These are phyloP conservation scores for Drosophila trichaetosa DNA, from an alignment of 2,888 invertebrate genomes.

Conservation along the genomic window DNA sequence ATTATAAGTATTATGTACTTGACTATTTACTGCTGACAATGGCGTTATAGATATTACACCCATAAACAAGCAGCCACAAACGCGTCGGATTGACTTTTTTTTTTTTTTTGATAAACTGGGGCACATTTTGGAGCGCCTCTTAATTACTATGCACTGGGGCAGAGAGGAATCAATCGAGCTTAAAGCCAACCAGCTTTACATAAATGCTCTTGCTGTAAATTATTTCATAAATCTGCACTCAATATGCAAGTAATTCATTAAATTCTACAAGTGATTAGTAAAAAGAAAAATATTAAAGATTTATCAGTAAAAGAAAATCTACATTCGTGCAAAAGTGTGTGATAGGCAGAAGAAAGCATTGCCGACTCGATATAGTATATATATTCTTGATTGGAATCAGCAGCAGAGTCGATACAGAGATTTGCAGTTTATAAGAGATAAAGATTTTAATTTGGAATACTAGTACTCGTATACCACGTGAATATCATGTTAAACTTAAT, in stretches of 20 bases:
- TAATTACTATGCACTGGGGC: constrained; percentile 58
- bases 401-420: background rate
- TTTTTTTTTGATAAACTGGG: constrained; percentile 42
- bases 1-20: constrained; percentile 78
- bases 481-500: no score
- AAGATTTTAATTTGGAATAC: background rate
- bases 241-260: background rate
- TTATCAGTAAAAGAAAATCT: background rate
- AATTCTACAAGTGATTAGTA: background rate
- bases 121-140: constrained; percentile 65
- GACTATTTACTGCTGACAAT: constrained; percentile 77
- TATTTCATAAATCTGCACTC: background rate
- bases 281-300: background rate
- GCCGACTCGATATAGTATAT: background rate
- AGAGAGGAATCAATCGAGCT: constrained; percentile 52
- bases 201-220: constrained; percentile 35
- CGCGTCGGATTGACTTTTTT: background rate
- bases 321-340: background rate
- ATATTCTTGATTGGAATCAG: background rate
- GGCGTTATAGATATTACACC: constrained; percentile 34
- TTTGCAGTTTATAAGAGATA: background rate
- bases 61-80: constrained; percentile 8
- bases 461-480: no score
- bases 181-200: constrained; percentile 27
- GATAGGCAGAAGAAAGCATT: background rate